Base-by-base conservation (phyloP, 2,888 invertebrate genomes). In the Hypena proboscidalis region DNA sequence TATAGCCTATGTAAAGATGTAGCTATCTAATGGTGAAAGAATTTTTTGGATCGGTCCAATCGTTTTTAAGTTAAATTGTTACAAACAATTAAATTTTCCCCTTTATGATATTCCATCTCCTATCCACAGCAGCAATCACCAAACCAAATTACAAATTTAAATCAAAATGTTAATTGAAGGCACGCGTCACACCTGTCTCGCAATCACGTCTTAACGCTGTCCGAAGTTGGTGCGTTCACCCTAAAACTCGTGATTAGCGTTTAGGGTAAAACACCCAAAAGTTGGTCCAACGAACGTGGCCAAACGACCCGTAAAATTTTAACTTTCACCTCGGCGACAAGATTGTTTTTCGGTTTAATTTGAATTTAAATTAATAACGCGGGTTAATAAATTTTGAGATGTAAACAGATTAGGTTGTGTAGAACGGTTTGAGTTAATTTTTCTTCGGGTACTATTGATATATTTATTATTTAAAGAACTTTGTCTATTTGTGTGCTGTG, bases 301-400 rank as follows among this genome's bases (percentile, higher is more conserved):
- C 48, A 70, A 73, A 72, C 71, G 68, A 72, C 60, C 63, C 63
- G 67, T 63, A 66, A 59, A 65, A 63, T 76, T 73, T 74, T 73
- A 11, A 49, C 34, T 64, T 59, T 29, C 51, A 46, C 52, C 42
- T 38, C 30, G 31, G 43, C 45, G 54, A 67, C 61, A 64, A 67
- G 59, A 64, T 61, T 64, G 64, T 66, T 70, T 70, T 58, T 49
- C 37, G 55, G 41, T 54, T 50, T 43, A 63, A 59, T 65, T 67
- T 57, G 42, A 55, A 63, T 60, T 48, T 39, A 56, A 53, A 62
- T 64, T 53, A 62, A 63, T 60, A 57, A 46, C 41, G 29, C 26
- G 41, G 25, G 43, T 45, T 46, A 58, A 58, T 63, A 41, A 55
- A 46, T 39, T 39, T 40, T 15, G 21, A 25, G 21, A 26, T 25